Evolutionary conservation across 2,888 invertebrate species (phyloP), one percentile per base, ranked within the genome.

Genomic region (Sthenelais limicola): DNA sequence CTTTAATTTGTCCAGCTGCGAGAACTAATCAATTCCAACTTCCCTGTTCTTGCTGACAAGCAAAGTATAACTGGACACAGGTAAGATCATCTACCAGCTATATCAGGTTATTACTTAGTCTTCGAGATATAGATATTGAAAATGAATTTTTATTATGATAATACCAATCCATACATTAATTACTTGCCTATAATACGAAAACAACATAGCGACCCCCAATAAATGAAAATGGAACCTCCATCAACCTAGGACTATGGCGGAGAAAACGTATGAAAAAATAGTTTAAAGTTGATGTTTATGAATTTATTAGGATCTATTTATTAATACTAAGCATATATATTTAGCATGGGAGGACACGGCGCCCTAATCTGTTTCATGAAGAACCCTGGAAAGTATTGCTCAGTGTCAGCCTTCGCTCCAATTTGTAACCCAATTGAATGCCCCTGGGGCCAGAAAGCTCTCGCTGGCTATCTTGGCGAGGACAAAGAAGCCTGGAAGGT

Each of bases 281-380:
- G n/a, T n/a, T n/a, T n/a, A n/a, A n/a, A n/a, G n/a, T n/a, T n/a
- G n/a, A n/a, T n/a, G n/a, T n/a, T n/a, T n/a, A n/a, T n/a, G n/a
- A n/a, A n/a, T n/a, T n/a, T n/a, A n/a, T n/a, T n/a, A n/a, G n/a
- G n/a, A n/a, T n/a, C n/a, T n/a, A n/a, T n/a, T n/a, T n/a, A n/a
- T n/a, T n/a, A n/a, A n/a, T n/a, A n/a, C n/a, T n/a, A n/a, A n/a
- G n/a, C n/a, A n/a, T n/a, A n/a, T n/a, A n/a, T n/a, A n/a, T n/a
- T n/a, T n/a, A 97, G 97, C 85, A 99, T 99, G 98, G 98, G 98
- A 74, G 98, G 98, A 30, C 98, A 98, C 89, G 98, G 99, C 35
- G 97, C 98, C 21, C 87, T 98, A 58, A 92, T 96, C 69, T 94
- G 94, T 84, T 94, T 94, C 4, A 88, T 99, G 51, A 94, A 95